Percentiles rank a stretch among this genome's conserved stretches.
Conservation (phyloP, 2,113 vertebrate species). For the Neopipo cinnamomea region DNA sequence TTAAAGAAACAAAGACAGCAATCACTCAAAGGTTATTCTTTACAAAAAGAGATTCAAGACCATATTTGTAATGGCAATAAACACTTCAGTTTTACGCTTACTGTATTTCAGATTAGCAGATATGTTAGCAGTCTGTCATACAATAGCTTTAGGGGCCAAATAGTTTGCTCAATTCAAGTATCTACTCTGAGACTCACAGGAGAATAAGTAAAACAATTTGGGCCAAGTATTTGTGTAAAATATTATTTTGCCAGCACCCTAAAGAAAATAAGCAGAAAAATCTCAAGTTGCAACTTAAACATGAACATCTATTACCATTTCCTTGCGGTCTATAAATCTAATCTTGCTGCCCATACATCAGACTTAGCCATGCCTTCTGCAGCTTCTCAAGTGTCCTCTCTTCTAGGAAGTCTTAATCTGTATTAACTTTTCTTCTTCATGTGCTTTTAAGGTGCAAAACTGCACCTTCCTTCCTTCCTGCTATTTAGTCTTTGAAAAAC, state of each 20-base stretch:
- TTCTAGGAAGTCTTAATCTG: background rate
- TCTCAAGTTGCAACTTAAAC: constrained; percentile 49
- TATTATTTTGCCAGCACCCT: constrained; percentile 24
- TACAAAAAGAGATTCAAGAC: background rate
- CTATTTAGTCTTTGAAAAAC: background rate
- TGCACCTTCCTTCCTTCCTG: background rate
- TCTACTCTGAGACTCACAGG: background rate
- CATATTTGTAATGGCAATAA: constrained; percentile 27
- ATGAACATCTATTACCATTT: background rate
- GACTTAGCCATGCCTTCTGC: background rate
- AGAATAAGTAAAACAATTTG: constrained; percentile 5
- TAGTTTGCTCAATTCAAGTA: background rate
- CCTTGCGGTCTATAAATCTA: background rate
- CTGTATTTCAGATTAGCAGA: constrained; percentile 50
- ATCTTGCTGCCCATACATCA: background rate
- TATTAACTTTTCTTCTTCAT: background rate
- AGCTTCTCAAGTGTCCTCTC: background rate
- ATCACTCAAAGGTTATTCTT: background rate
- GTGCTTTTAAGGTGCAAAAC: background rate
- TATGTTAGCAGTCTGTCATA: constrained; percentile 20
- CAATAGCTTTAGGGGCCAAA: constrained; percentile 13
- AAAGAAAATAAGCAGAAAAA: constrained; percentile 50
- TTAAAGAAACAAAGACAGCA: background rate
- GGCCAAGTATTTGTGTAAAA: constrained; percentile 37
- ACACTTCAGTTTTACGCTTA: constrained; percentile 6